Evolutionary conservation across 1,140 invertebrate species (phyloP), one percentile per base, ranked within the genome.

Genomic region (Kradibia gibbosae): DNA sequence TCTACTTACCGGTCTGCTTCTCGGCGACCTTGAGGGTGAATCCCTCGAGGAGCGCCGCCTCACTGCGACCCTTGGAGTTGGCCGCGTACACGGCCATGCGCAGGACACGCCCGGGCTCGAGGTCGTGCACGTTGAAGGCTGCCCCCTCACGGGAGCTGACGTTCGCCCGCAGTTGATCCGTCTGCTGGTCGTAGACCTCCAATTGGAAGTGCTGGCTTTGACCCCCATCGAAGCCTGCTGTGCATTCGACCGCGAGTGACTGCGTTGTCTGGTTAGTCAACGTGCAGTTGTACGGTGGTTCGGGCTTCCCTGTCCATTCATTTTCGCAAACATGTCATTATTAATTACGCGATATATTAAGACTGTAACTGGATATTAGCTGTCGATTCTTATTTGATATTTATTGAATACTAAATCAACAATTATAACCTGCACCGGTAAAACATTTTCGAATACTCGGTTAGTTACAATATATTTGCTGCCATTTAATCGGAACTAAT

Each of bases 31-130:
- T 95, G 1, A 96, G 91, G n/a, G 95, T 96, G 84, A 96, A 95
- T 36, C 95, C 95, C 88, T 97, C 95, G 39, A 97, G 94, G 25
- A 95, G 93, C 10, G 94, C 93, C 10, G 96, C 93, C 76, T 97
- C 96, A 83, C 96, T 97, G 55, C 94, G 92, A 36, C 97, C 97
- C 88, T 97, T 97, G 36, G 95, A 94, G 90, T 98, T 98, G 55
- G 95, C 93, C 0, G 96, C 95, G 87, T 96, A 97, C 5, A 97
- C 91, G 62, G 93, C 90, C 88, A 97, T 94, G 74, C 93, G 93
- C 34, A 96, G 92, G 42, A 93, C 91, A 81, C 93, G 93, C 3
- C 95, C 95, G 0, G 95, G 92, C 67, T 94, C 93, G 25, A 97
- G 90, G 1, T 93, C 94, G 81, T 93, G 93, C 1, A 96, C 94